phyloP scores from a whole-genome alignment of 2,888 invertebrate genomes.

The Aphidius colemani region DNA sequence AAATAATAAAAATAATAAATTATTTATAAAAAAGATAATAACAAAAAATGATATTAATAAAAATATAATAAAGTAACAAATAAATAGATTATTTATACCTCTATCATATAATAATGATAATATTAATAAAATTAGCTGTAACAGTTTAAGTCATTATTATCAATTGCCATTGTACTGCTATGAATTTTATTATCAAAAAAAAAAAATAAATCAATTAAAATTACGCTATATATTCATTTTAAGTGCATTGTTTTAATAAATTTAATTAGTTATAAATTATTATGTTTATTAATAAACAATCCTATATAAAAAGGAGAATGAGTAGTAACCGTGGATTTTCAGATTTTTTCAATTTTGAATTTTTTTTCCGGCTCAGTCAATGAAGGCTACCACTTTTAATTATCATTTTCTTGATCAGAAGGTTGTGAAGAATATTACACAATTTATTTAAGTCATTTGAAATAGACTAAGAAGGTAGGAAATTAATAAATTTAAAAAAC shows the following conservation, averaged over 20 bases:
- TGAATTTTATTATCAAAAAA: slow-evolving; percentile 32
- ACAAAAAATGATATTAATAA: slow-evolving; percentile 13
- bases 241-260: slow-evolving; percentile 58
- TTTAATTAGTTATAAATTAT: slow-evolving; percentile 54
- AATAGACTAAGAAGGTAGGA: no score
- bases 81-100: slow-evolving; percentile 57
- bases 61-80: slow-evolving; percentile 19
- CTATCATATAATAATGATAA: slow-evolving; percentile 39
- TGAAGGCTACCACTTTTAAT: no score
- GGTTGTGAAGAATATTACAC: no score
- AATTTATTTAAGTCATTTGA: no score
- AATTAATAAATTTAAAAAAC: no score
- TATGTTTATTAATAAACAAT: slow-evolving; percentile 22
- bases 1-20: no score
- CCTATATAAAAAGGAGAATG: no score
- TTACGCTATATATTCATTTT: slow-evolving; percentile 54
- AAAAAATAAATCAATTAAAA: slow-evolving; percentile 47
- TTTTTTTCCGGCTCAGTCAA: no score
- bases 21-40: slow-evolving; percentile 3
- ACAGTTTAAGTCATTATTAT: slow-evolving; percentile 37
- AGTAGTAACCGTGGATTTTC: no score
- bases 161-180: slow-evolving; percentile 50
- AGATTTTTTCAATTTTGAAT: no score
- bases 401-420: no score
- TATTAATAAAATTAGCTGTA: slow-evolving; percentile 19